Conservation (phyloP, 1,140 invertebrate genomes). For the Polypedilum vanderplanki region DNA sequence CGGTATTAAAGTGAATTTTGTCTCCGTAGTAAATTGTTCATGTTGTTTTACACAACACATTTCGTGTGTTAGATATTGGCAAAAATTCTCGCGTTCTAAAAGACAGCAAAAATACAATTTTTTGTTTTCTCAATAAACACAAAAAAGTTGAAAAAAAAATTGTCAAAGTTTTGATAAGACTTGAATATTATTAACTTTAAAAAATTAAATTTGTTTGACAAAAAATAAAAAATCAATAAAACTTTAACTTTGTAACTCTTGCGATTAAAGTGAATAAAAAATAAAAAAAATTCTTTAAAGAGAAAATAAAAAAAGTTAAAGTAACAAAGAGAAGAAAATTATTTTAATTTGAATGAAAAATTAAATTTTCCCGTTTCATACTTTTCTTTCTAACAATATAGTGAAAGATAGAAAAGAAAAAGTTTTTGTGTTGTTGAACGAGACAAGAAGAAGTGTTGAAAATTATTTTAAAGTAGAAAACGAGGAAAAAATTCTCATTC, state of each 20-base stretch:
- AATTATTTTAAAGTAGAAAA: not conserved
- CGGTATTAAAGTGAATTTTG: no score
- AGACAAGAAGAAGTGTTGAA: not conserved
- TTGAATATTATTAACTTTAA: not conserved
- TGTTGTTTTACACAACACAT: not conserved
- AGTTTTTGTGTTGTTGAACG: not conserved
- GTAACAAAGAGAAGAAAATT: not conserved
- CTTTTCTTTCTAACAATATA: no score
- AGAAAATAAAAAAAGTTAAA: not conserved
- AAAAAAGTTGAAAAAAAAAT: not conserved
- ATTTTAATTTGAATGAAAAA: not conserved
- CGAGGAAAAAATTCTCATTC: not conserved
- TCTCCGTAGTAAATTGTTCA: no score
- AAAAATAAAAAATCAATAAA: slow-evolving; percentile 12
- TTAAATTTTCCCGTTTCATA: not conserved
- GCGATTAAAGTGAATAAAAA: not conserved
- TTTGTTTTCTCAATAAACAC: not conserved
- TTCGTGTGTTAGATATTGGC: not conserved
- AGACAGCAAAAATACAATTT: not conserved
- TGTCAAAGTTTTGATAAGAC: not conserved
- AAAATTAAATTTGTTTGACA: no score
- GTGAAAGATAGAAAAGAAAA: not conserved
- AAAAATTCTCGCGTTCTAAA: not conserved
- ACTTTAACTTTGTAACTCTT: not conserved
- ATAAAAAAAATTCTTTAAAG: slow-evolving; percentile 2